Evolutionary conservation across 92 coral and sea anemone species (phyloP).

Genomic region (Phenganax stokvisi): DNA sequence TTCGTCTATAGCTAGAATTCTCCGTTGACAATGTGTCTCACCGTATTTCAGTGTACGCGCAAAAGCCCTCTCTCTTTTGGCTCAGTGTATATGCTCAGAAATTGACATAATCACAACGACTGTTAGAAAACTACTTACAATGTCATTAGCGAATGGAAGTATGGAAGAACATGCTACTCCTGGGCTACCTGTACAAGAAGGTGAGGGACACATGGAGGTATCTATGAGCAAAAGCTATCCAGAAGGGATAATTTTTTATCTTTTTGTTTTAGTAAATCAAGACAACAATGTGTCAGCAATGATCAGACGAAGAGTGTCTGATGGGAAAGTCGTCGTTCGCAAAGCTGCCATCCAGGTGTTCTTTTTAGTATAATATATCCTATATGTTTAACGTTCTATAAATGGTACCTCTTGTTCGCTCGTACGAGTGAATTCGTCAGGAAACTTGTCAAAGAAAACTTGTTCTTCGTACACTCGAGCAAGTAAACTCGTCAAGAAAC

Average conservation of each 20-base stretch:
- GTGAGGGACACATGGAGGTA: conserved; percentile 13
- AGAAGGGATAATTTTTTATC: not conserved
- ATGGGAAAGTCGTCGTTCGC: conserved; percentile 94
- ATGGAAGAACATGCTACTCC: conserved; percentile 38
- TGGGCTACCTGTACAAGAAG: conserved; percentile 31
- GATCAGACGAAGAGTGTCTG: conserved; percentile 82
- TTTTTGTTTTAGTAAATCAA: not conserved
- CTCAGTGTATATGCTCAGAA: conserved; percentile 69
- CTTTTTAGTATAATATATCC: not conserved
- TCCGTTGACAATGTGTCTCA: too few species aligned
- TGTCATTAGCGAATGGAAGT: conserved; percentile 52
- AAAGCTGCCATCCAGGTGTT: conserved; percentile 82
- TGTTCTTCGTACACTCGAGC: too few species aligned
- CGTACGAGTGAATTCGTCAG: too few species aligned
- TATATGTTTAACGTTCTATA: too few species aligned
- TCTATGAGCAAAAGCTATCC: not conserved
- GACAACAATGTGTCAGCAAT: conserved; percentile 59
- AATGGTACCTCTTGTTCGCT: too few species aligned
- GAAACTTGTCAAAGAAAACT: too few species aligned
- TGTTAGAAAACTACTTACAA: conserved; percentile 60
- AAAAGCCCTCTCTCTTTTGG: conserved; percentile 73
- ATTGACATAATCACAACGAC: conserved; percentile 51
- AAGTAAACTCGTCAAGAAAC: not conserved
- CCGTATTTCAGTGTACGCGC: conserved; percentile 68
- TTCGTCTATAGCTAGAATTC: not conserved